These are phyloP conservation scores for Diadophis punctatus DNA, from an alignment of 2,113 vertebrate genomes.

Conservation along the genomic window DNA sequence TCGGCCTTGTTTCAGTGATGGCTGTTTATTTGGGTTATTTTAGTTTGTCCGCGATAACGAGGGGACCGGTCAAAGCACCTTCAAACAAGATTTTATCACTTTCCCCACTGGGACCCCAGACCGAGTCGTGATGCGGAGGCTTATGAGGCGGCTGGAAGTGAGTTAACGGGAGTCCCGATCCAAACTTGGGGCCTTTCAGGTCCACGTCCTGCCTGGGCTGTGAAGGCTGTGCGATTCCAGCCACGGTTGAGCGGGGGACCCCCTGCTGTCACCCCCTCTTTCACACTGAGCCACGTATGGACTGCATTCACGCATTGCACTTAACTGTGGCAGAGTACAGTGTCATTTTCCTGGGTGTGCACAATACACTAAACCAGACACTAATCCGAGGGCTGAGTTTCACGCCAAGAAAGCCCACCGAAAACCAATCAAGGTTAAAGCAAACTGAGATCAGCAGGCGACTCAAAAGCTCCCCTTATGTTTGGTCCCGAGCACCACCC, in stretches of 20 bases:
- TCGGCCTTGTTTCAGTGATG: neutral
- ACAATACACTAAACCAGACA: neutral
- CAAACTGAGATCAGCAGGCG: neutral
- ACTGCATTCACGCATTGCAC: too few relatives aligned
- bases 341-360: neutral
- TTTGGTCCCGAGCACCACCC: too few relatives aligned
- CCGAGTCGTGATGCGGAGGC: conserved; percentile 32
- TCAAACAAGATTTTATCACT: conserved; percentile 39
- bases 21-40: conserved; percentile 1
- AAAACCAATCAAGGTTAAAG: neutral
- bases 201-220: neutral
- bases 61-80: conserved; percentile 11
- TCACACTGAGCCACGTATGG: neutral
- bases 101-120: conserved; percentile 47
- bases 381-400: neutral
- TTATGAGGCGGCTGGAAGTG: conserved; percentile 39
- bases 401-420: neutral
- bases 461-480: neutral
- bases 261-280: neutral
- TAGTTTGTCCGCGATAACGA: conserved; percentile 41
- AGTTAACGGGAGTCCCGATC: neutral
- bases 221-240: neutral
- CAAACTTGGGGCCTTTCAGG: neutral
- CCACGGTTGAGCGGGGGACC: neutral
- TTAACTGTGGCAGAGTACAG: neutral